Base-by-base conservation (phyloP, 2,113 vertebrate species). In the Anguilla rostrata region DNA sequence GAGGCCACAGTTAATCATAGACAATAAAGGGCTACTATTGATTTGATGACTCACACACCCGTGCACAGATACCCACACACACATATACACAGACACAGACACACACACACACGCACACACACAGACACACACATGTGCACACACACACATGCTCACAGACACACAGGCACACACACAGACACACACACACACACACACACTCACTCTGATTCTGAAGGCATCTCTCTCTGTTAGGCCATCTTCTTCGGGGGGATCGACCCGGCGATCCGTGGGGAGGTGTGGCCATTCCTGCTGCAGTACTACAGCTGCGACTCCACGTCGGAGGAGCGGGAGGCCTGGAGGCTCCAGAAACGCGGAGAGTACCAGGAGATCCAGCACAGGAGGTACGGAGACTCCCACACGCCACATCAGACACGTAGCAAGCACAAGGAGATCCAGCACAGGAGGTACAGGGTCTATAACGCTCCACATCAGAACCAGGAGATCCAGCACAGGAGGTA, bases 231-330 rank as follows among this genome's bases (percentile, higher is more conserved):
- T 49, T 91, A 99, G 98, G 98, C 97, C 87, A 99, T 99, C 95
- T 99, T 99, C 95, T 99, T 99, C 16, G 98, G 98, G 5, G 98
- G 98, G 84, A 96, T 99, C 57, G 98, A 99, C 88, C 94, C 97
- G 79, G 96, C 97, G 86, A 97, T 99, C 92, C 97, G 98, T 7
- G 98, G 98, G 0, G 98, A 99, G 94, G 98, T 99, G 92, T 99
- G 98, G 98, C 98, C 98, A 81, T 99, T 99, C 91, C 95, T 99
- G 92, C 95, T 99, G 87, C 96, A 88, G 91, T 99, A 98, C 92
- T 99, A 99, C 94, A 97, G 94, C 94, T 98, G 94, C 2, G 95
- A 97, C 94, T 98, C 97, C 90, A 96, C 95, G 3, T 98, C 98
- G 0, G 96, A 98, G 86, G 97, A 99, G 92, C 94, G 98, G 4